Evolutionary conservation across 2,113 vertebrate genomes (phyloP).

Genomic region (Gymnogyps californianus): DNA sequence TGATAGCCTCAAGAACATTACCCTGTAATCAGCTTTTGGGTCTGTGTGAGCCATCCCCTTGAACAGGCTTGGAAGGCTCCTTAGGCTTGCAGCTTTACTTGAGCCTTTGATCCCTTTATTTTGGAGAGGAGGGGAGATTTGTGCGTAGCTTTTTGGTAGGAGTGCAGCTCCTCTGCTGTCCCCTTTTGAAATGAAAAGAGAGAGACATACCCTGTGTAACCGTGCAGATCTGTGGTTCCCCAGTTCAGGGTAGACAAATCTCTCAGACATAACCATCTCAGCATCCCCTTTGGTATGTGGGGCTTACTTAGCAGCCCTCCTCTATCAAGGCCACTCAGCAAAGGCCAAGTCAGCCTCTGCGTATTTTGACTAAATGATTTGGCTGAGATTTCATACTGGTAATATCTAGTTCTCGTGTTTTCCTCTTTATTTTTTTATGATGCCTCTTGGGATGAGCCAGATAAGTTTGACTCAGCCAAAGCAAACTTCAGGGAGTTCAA

Average conservation of each 20-base stretch:
- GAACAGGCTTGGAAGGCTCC: neutral
- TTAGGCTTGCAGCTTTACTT: neutral
- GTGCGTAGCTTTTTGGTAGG: neutral
- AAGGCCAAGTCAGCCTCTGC: neutral
- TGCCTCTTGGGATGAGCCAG: neutral
- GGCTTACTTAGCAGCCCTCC: neutral
- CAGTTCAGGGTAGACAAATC: neutral
- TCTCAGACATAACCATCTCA: neutral
- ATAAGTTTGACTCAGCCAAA: neutral
- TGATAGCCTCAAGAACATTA: neutral
- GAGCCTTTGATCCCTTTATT: neutral
- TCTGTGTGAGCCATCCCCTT: neutral
- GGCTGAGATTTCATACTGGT: neutral
- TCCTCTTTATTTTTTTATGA: neutral
- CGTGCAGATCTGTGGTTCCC: neutral
- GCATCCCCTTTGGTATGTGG: neutral
- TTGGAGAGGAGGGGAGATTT: neutral
- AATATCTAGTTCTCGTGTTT: neutral
- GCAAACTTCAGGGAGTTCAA: neutral
- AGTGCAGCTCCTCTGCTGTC: neutral
- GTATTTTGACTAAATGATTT: neutral
- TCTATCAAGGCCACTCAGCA: neutral
- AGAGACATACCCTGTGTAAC: fast-evolving
- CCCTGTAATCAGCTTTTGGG: neutral
- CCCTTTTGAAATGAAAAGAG: neutral